Base-by-base conservation (phyloP, 1,140 invertebrate genomes). In the Drosophila albomicans region DNA sequence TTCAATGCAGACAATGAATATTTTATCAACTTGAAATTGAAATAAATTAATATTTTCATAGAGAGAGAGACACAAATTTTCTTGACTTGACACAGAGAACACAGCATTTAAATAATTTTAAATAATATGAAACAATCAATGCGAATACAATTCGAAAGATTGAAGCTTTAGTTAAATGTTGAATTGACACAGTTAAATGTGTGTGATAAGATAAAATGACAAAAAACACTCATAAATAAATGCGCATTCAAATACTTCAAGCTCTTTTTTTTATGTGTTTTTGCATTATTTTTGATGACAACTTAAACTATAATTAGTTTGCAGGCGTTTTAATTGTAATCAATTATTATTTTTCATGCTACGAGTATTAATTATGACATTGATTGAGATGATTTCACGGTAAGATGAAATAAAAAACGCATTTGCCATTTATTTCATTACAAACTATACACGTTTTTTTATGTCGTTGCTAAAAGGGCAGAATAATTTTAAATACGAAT, bases 321-420 rank as follows among this genome's bases (percentile, higher is more conserved):
- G 59, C 16, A 56, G 25, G 13, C n/a, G 43, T 28, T 68, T 68
- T 61, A 69, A 49, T 62, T 56, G 65, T 20, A 62, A 49, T 48
- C 41, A 74, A 69, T 74, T 69, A 52, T 28, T 43, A 28, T 57
- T 67, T 25, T 59, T 52, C 28, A 52, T 13, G n/a, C 30, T 5
- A 1, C 28, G 32, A 38, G 13, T 5, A 74, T 74, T 74, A 61
- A 68, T 35, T 61, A 48, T 69, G 71, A 52, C 71, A 69, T 62
- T 73, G 43, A 69, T 74, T 49, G 57, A 69, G 41, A 69, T 57
- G 48, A 41, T 69, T 68, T 49, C 15, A 56, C 13, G 16, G 32
- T 25, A 8, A 56, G 32, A 30, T 45, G 2, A 62, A 61, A 30
- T n/a, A 54, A 43, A 72, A 65, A 64, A 25, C 1, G 16, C 43